Percentiles rank a stretch among this genome's conserved stretches.
Conservation (phyloP, 2,888 invertebrate genomes). For the Tuberolachnus salignus region DNA sequence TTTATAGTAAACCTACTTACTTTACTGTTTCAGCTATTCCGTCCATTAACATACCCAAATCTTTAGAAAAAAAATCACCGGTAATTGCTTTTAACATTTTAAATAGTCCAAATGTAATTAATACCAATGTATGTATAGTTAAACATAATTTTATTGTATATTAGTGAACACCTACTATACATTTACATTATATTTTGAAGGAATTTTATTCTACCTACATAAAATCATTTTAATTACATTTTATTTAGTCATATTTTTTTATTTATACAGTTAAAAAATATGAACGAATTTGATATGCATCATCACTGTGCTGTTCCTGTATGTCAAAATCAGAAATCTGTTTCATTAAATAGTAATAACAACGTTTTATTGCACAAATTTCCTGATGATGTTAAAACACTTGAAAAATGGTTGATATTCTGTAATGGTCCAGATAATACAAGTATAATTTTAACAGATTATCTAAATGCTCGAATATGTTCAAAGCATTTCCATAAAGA, state of each 20-base stretch:
- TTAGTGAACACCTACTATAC: neutral
- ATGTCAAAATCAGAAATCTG: neutral
- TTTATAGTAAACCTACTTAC: neutral
- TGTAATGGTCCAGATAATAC: constrained; percentile 3
- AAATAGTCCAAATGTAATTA: neutral
- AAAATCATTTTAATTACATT: constrained; percentile 1
- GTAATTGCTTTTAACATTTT: neutral
- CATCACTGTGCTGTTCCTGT: neutral
- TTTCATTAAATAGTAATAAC: neutral
- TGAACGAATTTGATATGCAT: neutral
- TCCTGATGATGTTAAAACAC: neutral
- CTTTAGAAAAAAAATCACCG: neutral
- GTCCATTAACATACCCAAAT: constrained; percentile 18
- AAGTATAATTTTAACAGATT: neutral
- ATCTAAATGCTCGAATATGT: constrained; percentile 25
- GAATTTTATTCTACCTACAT: neutral
- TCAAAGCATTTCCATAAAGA: constrained; percentile 19
- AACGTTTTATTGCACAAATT: constrained; percentile 13
- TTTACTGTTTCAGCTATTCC: constrained; percentile 31
- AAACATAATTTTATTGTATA: neutral
- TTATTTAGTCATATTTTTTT: neutral
- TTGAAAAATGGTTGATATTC: constrained; percentile 21
- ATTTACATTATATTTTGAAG: neutral
- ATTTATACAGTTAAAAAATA: constrained; percentile 7
- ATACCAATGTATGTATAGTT: constrained; percentile 15